Percentiles rank a stretch among this genome's conserved stretches.
Conservation (phyloP, 2,113 vertebrate species). For the Junco hyemalis region DNA sequence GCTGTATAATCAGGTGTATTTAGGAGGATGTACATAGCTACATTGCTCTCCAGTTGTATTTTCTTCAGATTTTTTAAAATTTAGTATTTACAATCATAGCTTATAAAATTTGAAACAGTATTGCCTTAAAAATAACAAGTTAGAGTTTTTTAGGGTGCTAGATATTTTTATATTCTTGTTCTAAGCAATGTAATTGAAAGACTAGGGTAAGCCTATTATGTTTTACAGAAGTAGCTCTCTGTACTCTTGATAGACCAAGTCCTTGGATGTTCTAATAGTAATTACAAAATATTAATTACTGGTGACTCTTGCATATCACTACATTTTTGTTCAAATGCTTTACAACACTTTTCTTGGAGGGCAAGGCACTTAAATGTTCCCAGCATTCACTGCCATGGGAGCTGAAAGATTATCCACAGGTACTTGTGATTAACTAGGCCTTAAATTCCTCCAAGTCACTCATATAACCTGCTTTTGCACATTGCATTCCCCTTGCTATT, state of each 20-base stretch:
- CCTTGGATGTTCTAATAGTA: neutral
- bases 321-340: neutral
- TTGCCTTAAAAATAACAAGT: constrained; percentile 7
- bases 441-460: neutral
- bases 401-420: neutral
- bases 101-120: neutral
- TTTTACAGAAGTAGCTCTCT: neutral
- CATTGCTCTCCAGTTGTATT: neutral
- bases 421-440: neutral
- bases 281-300: neutral
- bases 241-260: neutral
- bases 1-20: neutral
- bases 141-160: neutral
- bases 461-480: neutral
- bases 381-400: neutral
- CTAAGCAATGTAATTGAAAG: neutral
- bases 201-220: neutral
- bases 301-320: neutral
- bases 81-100: neutral
- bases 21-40: neutral
- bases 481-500: neutral
- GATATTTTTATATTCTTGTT: neutral
- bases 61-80: neutral
- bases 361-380: neutral
- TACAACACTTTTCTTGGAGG: neutral